These are phyloP conservation scores for Malachius bipustulatus DNA, from an alignment of 2,888 invertebrate genomes.

Conservation along the genomic window DNA sequence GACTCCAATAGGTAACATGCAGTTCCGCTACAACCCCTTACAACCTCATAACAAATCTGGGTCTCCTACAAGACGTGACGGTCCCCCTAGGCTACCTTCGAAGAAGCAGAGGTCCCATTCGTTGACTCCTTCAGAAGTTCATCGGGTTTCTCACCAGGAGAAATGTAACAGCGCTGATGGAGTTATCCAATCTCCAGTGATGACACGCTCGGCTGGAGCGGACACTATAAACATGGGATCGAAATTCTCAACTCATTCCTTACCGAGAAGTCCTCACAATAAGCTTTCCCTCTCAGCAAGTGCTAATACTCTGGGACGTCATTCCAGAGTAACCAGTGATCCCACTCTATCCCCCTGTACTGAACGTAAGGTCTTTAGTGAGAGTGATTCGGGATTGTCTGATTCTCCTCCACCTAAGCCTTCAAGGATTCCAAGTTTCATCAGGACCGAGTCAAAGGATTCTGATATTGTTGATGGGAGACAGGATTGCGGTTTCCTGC, in stretches of 20 bases:
- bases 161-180: slow-evolving; percentile 62
- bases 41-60: slow-evolving; percentile 32
- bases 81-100: slow-evolving; percentile 38
- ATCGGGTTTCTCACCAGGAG: slow-evolving; percentile 39
- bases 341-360: slow-evolving; percentile 44
- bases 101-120: slow-evolving; percentile 65
- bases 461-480: slow-evolving; percentile 27
- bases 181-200: slow-evolving; percentile 44
- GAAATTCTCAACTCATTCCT: slow-evolving; percentile 47
- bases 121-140: slow-evolving; percentile 52
- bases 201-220: slow-evolving; percentile 36
- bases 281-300: slow-evolving; percentile 42
- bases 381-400: slow-evolving; percentile 42
- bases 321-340: slow-evolving; percentile 49
- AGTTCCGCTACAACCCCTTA: slow-evolving; percentile 39
- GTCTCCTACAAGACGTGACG: slow-evolving; percentile 45
- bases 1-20: slow-evolving; percentile 33
- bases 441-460: slow-evolving; percentile 33
- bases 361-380: slow-evolving; percentile 45
- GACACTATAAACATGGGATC: slow-evolving; percentile 27
- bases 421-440: slow-evolving; percentile 46
- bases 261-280: slow-evolving; percentile 40
- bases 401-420: slow-evolving; percentile 51
- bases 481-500: slow-evolving; percentile 29
- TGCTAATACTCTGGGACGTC: slow-evolving; percentile 36